Evolutionary conservation across 2,797 vertebrate genomes (phyloP), one percentile per base, ranked within the genome.

Genomic region (Oreortyx pictus): DNA sequence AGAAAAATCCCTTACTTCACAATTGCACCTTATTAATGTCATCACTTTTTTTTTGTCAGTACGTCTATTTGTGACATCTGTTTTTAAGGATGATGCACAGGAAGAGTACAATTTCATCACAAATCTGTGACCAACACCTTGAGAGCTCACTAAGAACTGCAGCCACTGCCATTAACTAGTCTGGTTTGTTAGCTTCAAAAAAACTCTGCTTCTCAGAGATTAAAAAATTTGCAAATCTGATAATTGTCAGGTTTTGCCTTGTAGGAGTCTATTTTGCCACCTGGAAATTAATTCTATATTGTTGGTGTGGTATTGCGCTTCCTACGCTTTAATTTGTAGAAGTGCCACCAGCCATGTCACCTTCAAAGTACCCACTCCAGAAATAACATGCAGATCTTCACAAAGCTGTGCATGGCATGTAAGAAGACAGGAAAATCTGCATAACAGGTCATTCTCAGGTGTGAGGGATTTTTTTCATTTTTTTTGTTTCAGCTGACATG

Each of bases 401-500:
- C 23, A 31, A 64, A 73, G 44, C 16, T 0, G 2, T 39, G 27
- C 0, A 0, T 52, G 27, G 7, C 23, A 4, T 70, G 18, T 9
- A 13, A 17, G 11, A 50, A 76, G 25, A 82, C 25, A 74, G 10
- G 16, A 68, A 1, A 39, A 62, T 23, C 39, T 70, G 5, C 37
- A 9, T 1, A 2, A 11, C 20, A 56, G 66, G 14, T 12, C 1
- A 0, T 67, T 89, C 35, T 44, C 22, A 9, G 18, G 12, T 64
- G 31, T 0, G 0, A 74, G 6, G 4, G 6, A 2, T 41, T 41
- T 41, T 41, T 41, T 14, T 41, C 27, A 20, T 57, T 67, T 80
- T 20, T 0, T 13, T 44, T 1, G 4, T 43, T 14, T 82, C 54
- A 22, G 6, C 49, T 71, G 9, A 70, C 71, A 43, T 9, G 4